A percentile compares a stretch with the other conserved stretches of the same genome.
These are phyloP conservation scores for Lissonota sp. DNA, from an alignment of 2,888 invertebrate species.

Conservation along the genomic window DNA sequence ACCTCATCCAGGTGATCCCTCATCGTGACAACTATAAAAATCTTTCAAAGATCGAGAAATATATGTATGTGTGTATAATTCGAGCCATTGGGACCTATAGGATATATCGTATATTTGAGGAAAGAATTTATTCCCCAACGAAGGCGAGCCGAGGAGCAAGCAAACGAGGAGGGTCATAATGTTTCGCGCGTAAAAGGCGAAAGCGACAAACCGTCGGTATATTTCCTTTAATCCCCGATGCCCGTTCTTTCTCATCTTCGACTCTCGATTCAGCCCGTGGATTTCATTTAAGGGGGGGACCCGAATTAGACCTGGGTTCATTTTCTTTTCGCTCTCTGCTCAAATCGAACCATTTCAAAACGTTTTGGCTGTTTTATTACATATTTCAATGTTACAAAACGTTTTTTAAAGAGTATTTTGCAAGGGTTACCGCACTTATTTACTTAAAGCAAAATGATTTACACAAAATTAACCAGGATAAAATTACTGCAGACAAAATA, in stretches of 20 bases:
- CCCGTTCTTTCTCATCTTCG: background rate
- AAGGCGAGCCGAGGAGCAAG: background rate
- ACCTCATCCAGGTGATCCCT: conserved; percentile 66
- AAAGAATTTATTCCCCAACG: conserved; percentile 50
- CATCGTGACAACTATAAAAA: conserved; percentile 69
- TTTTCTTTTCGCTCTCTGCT: too few species aligned
- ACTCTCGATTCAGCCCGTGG: background rate
- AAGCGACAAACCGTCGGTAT: conserved; percentile 50
- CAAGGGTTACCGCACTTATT: too few species aligned
- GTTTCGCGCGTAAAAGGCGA: conserved; percentile 52
- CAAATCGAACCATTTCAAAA: too few species aligned
- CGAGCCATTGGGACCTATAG: background rate
- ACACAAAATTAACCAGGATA: too few species aligned
- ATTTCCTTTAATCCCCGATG: conserved; percentile 51
- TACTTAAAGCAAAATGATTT: too few species aligned
- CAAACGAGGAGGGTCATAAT: conserved; percentile 34
- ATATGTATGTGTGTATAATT: conserved; percentile 15
- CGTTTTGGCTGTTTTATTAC: too few species aligned
- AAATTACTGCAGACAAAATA: too few species aligned
- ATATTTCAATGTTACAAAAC: too few species aligned
- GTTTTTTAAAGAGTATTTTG: too few species aligned
- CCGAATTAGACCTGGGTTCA: too few species aligned
- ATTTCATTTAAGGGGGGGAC: conserved; percentile 1
- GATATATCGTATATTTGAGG: conserved; percentile 35
- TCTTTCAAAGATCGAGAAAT: conserved; percentile 59